Evolutionary conservation across 2,797 vertebrate species (phyloP), one percentile per base, ranked within the genome.

Genomic region (Pseudochromis fuscus): DNA sequence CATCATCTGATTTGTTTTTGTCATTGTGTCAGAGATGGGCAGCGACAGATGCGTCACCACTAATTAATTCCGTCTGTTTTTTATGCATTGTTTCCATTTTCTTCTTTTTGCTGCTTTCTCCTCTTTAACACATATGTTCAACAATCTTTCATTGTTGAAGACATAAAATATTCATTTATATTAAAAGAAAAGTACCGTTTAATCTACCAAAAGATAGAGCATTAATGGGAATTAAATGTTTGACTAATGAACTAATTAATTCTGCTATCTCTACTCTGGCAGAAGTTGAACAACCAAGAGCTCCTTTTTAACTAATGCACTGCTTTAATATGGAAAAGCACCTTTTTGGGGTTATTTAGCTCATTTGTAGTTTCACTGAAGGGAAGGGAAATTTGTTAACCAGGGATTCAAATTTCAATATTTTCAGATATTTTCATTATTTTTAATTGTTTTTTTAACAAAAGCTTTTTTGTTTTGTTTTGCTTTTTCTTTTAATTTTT

Each of bases 1-100:
- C 55, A 75, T 45, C 80, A 28, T 66, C 62, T 45, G 58, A 61
- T 33, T 64, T 48, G 38, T 76, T 67, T n/a, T 58, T 33, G 46
- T 61, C 72, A 63, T 76, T 75, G 75, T 84, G 65, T 58, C 35
- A 33, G 52, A 53, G 53, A 79, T 56, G 23, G 52, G n/a, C 75
- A 44, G 50, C 11, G 8, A 45, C 25, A 25, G 62, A 61, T 65
- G 66, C 44, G n/a, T 67, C 55, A 24, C 12, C 9, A 1, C 68
- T 80, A 51, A 82, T 84, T 72, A 50, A 48, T 48, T 40, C 50
- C 1, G 3, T 49, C 18, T 35, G 25, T 45, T 50, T 63, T 59
- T 38, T 31, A 45, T 28, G 37, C 18, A 19, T 65, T 72, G 67
- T 77, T 56, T 53, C 30, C 21, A 5, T 58, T 53, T 61, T 30